Evolutionary conservation across 2,888 invertebrate species (phyloP).

Genomic region (Melolontha melolontha): DNA sequence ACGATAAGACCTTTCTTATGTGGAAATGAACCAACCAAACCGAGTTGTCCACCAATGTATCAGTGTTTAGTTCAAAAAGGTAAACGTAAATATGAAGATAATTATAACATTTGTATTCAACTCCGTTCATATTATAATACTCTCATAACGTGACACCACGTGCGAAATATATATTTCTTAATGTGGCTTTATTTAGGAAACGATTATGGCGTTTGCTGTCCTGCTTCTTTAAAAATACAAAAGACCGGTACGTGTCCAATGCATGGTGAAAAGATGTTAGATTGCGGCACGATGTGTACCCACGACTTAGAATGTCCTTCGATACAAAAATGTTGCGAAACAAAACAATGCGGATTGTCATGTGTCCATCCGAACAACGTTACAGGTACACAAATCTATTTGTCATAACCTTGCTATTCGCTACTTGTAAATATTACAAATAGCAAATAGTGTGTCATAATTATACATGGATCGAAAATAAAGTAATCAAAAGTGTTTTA

Average conservation of each 20-base stretch:
- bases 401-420: neutral
- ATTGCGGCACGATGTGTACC: conserved; percentile 77
- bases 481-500: conserved; percentile 4
- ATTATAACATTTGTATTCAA: conserved; percentile 16
- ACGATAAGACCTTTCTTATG: conserved; percentile 85
- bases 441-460: neutral
- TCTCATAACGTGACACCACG: neutral
- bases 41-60: conserved; percentile 85
- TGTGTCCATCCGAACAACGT: conserved; percentile 82
- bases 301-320: conserved; percentile 87
- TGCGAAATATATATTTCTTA: conserved; percentile 7
- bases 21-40: conserved; percentile 84
- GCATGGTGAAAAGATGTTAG: conserved; percentile 62
- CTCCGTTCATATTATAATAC: neutral
- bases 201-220: conserved; percentile 91
- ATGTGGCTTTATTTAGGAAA: conserved; percentile 68
- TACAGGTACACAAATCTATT: conserved; percentile 67
- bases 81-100: conserved; percentile 53
- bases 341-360: conserved; percentile 78
- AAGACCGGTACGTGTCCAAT: conserved; percentile 84
- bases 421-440: conserved; percentile 19
- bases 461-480: neutral
- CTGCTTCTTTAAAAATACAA: conserved; percentile 79
- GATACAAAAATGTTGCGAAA: conserved; percentile 85
- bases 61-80: conserved; percentile 82